Percentiles rank a stretch among this genome's conserved stretches.
These are phyloP conservation scores for Myodes glareolus DNA, from an alignment of 2,113 vertebrate genomes.

Conservation along the genomic window DNA sequence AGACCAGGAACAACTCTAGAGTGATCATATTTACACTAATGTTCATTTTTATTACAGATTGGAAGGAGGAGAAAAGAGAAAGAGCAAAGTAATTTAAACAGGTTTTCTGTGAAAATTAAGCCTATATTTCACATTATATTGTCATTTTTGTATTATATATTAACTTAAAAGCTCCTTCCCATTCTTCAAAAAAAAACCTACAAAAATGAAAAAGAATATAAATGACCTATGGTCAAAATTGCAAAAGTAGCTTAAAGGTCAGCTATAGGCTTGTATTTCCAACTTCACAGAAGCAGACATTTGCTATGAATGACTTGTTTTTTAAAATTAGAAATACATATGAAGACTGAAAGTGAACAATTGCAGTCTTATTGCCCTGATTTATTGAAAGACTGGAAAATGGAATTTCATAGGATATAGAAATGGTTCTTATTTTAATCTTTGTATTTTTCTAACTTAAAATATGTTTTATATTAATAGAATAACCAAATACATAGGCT, in stretches of 20 bases:
- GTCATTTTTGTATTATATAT: slow-evolving; percentile 48
- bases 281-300: slow-evolving; percentile 35
- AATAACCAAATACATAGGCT: slow-evolving; percentile 12
- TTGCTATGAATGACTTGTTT: slow-evolving; percentile 37
- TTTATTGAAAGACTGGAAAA: slow-evolving; percentile 49
- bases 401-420: background rate
- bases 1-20: background rate
- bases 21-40: background rate
- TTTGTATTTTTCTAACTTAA: slow-evolving; percentile 20
- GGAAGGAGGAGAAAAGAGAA: background rate
- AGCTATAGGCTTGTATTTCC: background rate
- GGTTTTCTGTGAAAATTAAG: slow-evolving; percentile 61
- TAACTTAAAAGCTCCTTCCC: slow-evolving; percentile 30
- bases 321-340: slow-evolving; percentile 31
- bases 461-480: background rate
- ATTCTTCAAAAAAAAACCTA: slow-evolving; percentile 18
- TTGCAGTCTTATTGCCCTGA: background rate
- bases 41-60: slow-evolving; percentile 52
- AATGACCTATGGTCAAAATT: slow-evolving; percentile 65
- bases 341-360: slow-evolving; percentile 28
- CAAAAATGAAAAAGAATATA: slow-evolving; percentile 57
- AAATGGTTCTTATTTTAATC: slow-evolving; percentile 50
- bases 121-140: slow-evolving; percentile 40
- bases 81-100: slow-evolving; percentile 35
- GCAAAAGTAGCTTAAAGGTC: slow-evolving; percentile 64